phyloP scores from a whole-genome alignment of 2,113 vertebrate genomes.

The Chunga burmeisteri region DNA sequence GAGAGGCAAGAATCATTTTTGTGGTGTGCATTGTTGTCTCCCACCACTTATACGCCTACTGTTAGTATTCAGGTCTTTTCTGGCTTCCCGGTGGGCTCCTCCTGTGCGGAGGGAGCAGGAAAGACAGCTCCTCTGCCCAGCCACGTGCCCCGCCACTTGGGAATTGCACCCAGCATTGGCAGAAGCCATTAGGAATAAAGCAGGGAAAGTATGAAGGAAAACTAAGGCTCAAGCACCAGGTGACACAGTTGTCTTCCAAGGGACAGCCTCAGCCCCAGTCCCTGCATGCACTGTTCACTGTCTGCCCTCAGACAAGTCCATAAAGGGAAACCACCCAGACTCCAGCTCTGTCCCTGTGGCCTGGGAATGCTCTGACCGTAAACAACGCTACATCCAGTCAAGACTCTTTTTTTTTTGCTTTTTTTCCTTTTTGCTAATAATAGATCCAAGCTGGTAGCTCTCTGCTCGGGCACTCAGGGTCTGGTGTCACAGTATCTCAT shows the following conservation, averaged over 20 bases:
- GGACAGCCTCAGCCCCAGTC: neutral
- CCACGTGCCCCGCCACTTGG: neutral
- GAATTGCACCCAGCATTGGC: neutral
- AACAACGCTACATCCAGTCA: neutral
- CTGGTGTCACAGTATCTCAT: neutral
- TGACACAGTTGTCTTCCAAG: neutral
- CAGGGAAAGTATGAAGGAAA: neutral
- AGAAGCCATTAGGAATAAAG: neutral
- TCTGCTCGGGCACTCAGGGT: neutral
- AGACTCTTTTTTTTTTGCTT: neutral
- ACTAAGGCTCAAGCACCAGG: neutral
- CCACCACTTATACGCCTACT: neutral
- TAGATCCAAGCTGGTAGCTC: slow-evolving; percentile 13
- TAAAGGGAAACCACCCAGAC: slow-evolving; percentile 50
- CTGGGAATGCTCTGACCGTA: slow-evolving; percentile 45
- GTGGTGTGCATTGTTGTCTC: neutral
- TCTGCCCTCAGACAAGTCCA: slow-evolving; percentile 20
- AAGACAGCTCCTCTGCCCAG: neutral
- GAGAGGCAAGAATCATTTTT: neutral
- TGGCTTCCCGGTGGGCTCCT: neutral
- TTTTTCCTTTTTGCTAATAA: neutral
- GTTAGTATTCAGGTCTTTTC: neutral
- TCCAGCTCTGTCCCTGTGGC: neutral
- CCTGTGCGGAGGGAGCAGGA: neutral
- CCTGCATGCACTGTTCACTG: neutral